Conservation (phyloP, 2,113 vertebrate genomes). For the Neomonachus schauinslandi region DNA sequence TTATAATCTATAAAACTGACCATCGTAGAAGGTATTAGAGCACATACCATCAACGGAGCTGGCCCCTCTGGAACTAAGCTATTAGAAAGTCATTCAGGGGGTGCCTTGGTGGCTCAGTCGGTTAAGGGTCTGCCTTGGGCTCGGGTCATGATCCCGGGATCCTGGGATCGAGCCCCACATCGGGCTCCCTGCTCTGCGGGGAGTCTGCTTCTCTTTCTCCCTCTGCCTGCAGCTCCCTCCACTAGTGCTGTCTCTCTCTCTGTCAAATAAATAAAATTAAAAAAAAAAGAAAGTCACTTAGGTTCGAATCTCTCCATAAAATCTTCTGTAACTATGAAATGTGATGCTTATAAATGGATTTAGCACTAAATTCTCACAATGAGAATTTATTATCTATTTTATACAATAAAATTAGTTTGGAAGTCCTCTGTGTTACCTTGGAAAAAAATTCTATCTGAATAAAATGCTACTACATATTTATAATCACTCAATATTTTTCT, state of each 20-base stretch:
- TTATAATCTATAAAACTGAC: background rate
- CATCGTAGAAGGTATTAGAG: background rate
- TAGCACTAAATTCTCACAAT: background rate
- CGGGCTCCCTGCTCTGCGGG: too few relatives aligned
- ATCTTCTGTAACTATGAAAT: background rate
- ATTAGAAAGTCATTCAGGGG: constrained; percentile 16
- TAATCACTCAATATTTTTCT: background rate
- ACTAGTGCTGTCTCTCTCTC: too few relatives aligned
- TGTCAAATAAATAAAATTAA: too few relatives aligned
- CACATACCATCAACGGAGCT: background rate
- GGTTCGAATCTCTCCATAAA: background rate
- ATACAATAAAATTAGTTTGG: background rate
- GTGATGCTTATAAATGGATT: background rate
- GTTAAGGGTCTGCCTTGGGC: too few relatives aligned
- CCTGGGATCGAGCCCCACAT: too few relatives aligned
- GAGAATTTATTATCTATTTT: constrained; percentile 13
- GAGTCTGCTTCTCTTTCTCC: too few relatives aligned
- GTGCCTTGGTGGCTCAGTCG: too few relatives aligned
- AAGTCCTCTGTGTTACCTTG: background rate
- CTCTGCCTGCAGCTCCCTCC: too few relatives aligned
- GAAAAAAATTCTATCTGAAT: background rate
- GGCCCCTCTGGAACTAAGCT: background rate
- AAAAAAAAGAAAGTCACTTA: background rate
- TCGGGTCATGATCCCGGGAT: too few relatives aligned
- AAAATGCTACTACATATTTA: background rate